Conservation (phyloP, 2,797 vertebrate genomes). For the Decapterus maruadsi region DNA sequence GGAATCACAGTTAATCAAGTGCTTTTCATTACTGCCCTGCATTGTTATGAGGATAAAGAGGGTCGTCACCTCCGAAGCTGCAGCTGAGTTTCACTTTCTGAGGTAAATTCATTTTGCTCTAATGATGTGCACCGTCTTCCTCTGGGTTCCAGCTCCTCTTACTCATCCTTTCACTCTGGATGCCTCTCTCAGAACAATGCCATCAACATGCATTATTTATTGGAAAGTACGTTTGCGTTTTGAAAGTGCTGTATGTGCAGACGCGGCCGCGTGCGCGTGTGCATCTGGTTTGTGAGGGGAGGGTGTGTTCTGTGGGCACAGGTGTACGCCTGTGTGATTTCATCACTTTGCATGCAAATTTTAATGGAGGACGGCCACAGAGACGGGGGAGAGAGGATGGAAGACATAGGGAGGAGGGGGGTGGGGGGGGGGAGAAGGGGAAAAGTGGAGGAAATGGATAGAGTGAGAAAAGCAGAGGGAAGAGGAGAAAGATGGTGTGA, state of each 20-base stretch:
- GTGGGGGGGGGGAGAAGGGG: constrained; percentile 31
- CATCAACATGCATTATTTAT: constrained; percentile 79
- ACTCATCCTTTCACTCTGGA: constrained; percentile 16
- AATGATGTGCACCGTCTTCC: constrained; percentile 40
- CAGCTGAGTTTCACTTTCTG: constrained; percentile 35
- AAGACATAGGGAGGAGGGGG: constrained; percentile 1
- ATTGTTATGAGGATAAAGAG: constrained; percentile 59
- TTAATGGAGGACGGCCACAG: constrained; percentile 26
- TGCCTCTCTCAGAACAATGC: constrained; percentile 54
- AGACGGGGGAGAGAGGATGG: constrained; percentile 28
- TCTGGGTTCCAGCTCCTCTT: constrained; percentile 21
- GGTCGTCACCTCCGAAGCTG: constrained; percentile 49
- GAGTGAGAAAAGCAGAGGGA: constrained; percentile 48
- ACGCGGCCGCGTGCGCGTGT: background rate
- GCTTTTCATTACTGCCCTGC: constrained; percentile 52
- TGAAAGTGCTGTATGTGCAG: constrained; percentile 40
- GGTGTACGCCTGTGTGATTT: constrained; percentile 75
- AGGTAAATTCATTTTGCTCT: constrained; percentile 41
- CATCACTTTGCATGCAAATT: constrained; percentile 83
- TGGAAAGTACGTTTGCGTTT: constrained; percentile 46
- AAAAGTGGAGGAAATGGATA: constrained; percentile 53
- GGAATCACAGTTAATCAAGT: constrained; percentile 56
- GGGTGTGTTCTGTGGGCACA: constrained; percentile 70
- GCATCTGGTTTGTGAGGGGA: constrained; percentile 4
- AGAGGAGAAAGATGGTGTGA: constrained; percentile 64